Conservation (phyloP, 2,113 vertebrate genomes). For the Anguilla rostrata region DNA sequence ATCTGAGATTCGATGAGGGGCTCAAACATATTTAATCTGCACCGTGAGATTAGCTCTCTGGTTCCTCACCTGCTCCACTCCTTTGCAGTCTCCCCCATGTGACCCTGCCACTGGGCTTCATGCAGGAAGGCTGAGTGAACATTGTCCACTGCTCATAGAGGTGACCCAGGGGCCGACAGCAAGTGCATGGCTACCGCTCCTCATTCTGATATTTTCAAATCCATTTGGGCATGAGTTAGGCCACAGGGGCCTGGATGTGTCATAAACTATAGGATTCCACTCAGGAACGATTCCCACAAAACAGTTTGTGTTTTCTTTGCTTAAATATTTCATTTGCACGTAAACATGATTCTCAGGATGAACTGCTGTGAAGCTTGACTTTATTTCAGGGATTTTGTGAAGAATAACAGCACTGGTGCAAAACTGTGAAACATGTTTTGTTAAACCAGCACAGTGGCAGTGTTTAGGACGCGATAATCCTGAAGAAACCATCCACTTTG, state of each 20-base stretch:
- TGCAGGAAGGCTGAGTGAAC: too few relatives aligned
- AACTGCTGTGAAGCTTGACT: too few relatives aligned
- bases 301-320: background rate
- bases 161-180: background rate
- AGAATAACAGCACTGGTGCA: too few relatives aligned
- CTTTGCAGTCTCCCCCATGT: too few relatives aligned
- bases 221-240: background rate
- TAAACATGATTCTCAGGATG: background rate
- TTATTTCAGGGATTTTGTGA: too few relatives aligned
- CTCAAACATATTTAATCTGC: slow-evolving; percentile 4
- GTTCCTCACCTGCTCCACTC: too few relatives aligned
- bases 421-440: too few relatives aligned
- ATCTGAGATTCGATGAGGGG: background rate
- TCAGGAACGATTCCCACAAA: background rate
- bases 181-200: background rate
- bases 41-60: background rate
- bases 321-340: background rate
- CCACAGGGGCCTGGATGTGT: background rate
- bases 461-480: too few relatives aligned
- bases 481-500: too few relatives aligned
- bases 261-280: background rate
- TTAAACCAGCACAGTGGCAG: too few relatives aligned
- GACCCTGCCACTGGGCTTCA: too few relatives aligned
- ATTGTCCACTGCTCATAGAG: background rate
- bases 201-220: slow-evolving; percentile 4